A percentile compares a stretch with the other conserved stretches of the same genome.
Evolutionary conservation across 2,113 vertebrate species (phyloP).

Genomic region (Dromas ardeola): DNA sequence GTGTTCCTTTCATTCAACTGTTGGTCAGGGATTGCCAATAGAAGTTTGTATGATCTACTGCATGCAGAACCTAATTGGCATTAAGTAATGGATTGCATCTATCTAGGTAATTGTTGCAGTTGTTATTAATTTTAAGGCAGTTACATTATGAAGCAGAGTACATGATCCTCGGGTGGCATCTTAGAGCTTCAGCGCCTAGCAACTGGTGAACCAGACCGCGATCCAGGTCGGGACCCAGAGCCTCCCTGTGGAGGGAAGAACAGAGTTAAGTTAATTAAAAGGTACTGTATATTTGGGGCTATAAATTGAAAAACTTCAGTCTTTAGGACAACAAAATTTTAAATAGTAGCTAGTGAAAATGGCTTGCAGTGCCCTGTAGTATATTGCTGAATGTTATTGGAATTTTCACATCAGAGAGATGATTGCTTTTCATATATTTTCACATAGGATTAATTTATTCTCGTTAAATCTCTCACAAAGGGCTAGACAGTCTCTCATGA

Average conservation of each 20-base stretch:
- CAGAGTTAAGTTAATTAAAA: neutral
- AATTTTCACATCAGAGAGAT: neutral
- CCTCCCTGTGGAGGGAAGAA: constrained; percentile 80
- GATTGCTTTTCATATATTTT: neutral
- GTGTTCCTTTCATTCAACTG: constrained; percentile 49
- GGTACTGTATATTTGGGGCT: neutral
- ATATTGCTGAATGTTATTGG: neutral
- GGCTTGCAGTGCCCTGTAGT: neutral
- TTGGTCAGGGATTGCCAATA: constrained; percentile 60
- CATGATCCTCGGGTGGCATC: neutral
- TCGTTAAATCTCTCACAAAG: neutral
- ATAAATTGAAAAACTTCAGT: neutral
- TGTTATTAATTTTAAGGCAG: constrained; percentile 61
- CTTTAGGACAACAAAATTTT: neutral
- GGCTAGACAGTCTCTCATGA: neutral
- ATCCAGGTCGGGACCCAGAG: constrained; percentile 75
- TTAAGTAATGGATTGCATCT: constrained; percentile 62
- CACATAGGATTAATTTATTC: neutral
- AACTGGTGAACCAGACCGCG: constrained; percentile 87
- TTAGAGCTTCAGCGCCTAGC: constrained; percentile 87
- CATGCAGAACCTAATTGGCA: constrained; percentile 46
- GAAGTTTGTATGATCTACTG: constrained; percentile 39
- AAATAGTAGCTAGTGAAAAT: neutral
- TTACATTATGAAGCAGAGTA: constrained; percentile 72
- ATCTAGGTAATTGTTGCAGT: constrained; percentile 33